Conservation (phyloP, 2,888 invertebrate genomes). For the Philopedon plagiatum region DNA sequence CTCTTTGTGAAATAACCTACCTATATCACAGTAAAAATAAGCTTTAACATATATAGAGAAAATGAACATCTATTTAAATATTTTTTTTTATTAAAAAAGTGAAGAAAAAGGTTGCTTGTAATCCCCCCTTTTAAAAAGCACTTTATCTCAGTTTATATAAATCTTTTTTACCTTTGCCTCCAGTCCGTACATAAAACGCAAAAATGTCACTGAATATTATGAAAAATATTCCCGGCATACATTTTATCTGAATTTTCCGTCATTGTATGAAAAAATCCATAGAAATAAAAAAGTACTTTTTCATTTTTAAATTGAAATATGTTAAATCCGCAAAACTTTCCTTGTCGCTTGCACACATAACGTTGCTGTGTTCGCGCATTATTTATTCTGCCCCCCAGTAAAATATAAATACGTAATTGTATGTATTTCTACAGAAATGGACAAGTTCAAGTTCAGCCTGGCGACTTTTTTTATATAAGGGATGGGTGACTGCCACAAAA, state of each 20-base stretch:
- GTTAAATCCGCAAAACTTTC: conserved; percentile 45
- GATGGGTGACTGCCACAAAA: too few relatives aligned
- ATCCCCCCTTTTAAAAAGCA: conserved; percentile 40
- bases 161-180: conserved; percentile 42
- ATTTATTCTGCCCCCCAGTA: conserved; percentile 2
- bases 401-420: conserved; percentile 18
- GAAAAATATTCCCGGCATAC: conserved; percentile 47
- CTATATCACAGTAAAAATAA: too few relatives aligned
- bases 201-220: conserved; percentile 48
- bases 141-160: conserved; percentile 44
- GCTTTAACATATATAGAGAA: background rate
- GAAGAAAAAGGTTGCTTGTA: conserved; percentile 28
- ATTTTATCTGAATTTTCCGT: conserved; percentile 48
- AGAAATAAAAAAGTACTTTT: conserved; percentile 48
- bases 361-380: conserved; percentile 11
- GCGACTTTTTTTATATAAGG: too few relatives aligned
- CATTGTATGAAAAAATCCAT: conserved; percentile 42
- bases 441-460: too few relatives aligned
- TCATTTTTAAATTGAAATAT: conserved; percentile 52
- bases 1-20: too few relatives aligned
- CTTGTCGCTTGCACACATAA: conserved; percentile 41
- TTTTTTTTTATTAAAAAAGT: conserved; percentile 9
- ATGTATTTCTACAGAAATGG: too few relatives aligned
- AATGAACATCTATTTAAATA: background rate
- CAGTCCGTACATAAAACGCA: conserved; percentile 37